These are phyloP conservation scores for Falcaria lacertinaria DNA, from an alignment of 2,888 invertebrate genomes.

Conservation along the genomic window DNA sequence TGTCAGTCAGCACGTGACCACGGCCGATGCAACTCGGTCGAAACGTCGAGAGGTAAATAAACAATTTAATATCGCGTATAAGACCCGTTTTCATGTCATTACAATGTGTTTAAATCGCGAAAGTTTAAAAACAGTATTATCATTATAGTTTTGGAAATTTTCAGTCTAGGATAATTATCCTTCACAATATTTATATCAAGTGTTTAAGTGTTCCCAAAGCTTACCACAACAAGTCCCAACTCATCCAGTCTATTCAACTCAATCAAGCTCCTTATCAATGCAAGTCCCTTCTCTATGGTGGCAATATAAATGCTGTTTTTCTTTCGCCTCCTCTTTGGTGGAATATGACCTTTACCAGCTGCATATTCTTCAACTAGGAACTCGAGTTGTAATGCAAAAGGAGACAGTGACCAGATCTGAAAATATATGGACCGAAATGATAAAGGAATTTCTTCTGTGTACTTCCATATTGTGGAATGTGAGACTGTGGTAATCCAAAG, in stretches of 20 bases:
- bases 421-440: constrained; percentile 16
- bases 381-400: constrained; percentile 91
- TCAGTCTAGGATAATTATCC: too few species aligned
- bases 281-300: constrained; percentile 96
- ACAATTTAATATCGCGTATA: too few species aligned
- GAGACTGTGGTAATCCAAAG: too few species aligned
- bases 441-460: too few species aligned
- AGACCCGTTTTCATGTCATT: too few species aligned
- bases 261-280: constrained; percentile 91
- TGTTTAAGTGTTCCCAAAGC: neutral
- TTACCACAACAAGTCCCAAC: constrained; percentile 86
- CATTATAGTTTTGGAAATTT: too few species aligned
- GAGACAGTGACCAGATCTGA: constrained; percentile 89
- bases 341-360: constrained; percentile 93
- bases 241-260: constrained; percentile 86
- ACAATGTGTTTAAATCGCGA: too few species aligned
- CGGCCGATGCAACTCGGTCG: too few species aligned
- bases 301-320: constrained; percentile 92
- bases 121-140: too few species aligned
- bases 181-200: neutral
- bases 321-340: constrained; percentile 85
- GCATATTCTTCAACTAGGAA: constrained; percentile 98
- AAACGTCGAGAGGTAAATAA: too few species aligned
- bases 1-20: too few species aligned
- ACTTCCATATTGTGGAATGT: too few species aligned